Evolutionary conservation across 37 sponge, comb jelly and placozoan genomes (phyloP), one percentile per base, ranked within the genome.

Genomic region (Aphrocallistes beatrix): DNA sequence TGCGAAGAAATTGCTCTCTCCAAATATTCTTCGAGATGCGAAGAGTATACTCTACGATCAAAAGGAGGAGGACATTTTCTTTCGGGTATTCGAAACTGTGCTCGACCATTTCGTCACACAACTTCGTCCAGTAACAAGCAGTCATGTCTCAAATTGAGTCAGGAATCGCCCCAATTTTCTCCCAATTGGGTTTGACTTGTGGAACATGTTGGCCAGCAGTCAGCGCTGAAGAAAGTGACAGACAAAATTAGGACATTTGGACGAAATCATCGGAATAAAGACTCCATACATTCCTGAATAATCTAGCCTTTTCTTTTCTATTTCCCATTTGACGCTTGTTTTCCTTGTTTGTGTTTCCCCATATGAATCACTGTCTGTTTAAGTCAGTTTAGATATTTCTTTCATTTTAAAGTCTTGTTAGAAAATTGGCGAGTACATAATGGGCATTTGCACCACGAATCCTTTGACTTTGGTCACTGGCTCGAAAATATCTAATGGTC

Each of bases 181-280:
- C 75, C 75, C 3, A 25, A 25, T 3, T 60, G 75, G 75, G 34
- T 6, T 60, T 3, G n/a, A 19, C n/a, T 60, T 25, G 75, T 60
- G 6, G n/a, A 17, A 9, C 37, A 23, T 16, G 10, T 82, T 82
- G 83, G 40, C 6, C 13, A 39, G 3, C 28, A 17, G 8, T 82
- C 19, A n/a, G 83, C 39, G 1, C 17, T 39, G 39, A 39, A 82
- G 19, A 39, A 82, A 17, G 40, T 82, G 3, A 38, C 39, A 84
- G 85, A 48, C 36, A 84, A 84, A 47, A 40, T 39, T 36, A 40
- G 85, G 47, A 82, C 40, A 37, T 82, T 82, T 60, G 75, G 28
- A 25, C 75, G 75, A 17, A 38, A 82, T 39, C 9, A 39, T 38
- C 40, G 40, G n/a, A n/a, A n/a, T n/a, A n/a, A n/a, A n/a, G n/a